A percentile compares a stretch with the other conserved stretches of the same genome.
These are phyloP conservation scores for Acrocephalus kingi DNA, from an alignment of 2,113 vertebrate species.

Conservation along the genomic window DNA sequence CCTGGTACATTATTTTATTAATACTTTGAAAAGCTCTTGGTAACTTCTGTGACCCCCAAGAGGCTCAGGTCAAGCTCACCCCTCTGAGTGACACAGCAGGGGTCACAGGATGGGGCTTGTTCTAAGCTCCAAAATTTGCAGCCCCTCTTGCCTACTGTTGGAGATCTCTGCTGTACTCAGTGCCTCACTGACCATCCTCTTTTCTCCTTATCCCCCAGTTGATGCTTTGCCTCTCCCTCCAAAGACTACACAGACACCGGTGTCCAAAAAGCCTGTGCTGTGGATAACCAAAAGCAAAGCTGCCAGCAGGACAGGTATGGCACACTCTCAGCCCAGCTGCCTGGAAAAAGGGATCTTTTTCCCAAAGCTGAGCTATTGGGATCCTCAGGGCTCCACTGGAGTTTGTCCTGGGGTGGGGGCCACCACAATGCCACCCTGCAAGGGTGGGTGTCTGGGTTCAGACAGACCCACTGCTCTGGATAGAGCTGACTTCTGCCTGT, in stretches of 20 bases:
- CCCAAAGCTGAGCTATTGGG: neutral
- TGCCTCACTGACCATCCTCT: neutral
- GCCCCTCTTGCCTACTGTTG: neutral
- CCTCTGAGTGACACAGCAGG: neutral
- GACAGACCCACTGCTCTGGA: neutral
- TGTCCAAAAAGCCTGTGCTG: neutral
- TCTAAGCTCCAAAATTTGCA: neutral
- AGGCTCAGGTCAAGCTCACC: neutral
- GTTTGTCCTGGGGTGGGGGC: neutral
- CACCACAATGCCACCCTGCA: neutral
- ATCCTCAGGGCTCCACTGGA: neutral
- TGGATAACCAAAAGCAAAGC: neutral
- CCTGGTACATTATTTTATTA: neutral
- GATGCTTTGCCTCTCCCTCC: neutral
- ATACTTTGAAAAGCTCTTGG: neutral
- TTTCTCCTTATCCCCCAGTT: neutral
- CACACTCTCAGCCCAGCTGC: fast-evolving
- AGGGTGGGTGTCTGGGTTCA: neutral
- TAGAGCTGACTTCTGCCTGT: neutral
- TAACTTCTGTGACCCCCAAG: neutral
- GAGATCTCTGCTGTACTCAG: neutral
- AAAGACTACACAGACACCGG: neutral
- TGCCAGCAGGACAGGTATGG: neutral
- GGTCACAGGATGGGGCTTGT: fast-evolving
- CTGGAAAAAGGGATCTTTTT: neutral